Conservation (phyloP, 1,140 invertebrate genomes). For the Rhyacophila brunnea region DNA sequence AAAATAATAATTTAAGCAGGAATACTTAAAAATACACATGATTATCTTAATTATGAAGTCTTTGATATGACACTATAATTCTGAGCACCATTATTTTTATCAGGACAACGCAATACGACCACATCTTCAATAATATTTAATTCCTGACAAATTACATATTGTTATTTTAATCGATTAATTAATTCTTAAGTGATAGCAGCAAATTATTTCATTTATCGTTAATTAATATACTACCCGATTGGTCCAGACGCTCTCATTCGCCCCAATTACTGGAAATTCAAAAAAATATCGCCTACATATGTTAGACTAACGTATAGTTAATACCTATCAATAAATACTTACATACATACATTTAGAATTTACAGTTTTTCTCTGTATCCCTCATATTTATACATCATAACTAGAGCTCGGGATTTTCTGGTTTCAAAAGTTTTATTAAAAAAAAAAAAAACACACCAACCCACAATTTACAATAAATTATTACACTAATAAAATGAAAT, state of each 20-base stretch:
- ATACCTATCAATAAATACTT: constrained; percentile 15
- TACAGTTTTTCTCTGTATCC: background rate
- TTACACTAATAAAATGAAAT: background rate
- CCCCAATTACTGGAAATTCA: constrained; percentile 22
- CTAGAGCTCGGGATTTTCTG: background rate
- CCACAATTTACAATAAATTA: background rate
- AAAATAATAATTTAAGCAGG: constrained; percentile 5
- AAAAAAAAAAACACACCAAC: background rate
- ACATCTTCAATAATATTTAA: constrained; percentile 19
- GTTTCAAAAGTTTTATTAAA: background rate
- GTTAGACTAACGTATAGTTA: background rate
- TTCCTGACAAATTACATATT: constrained; percentile 17
- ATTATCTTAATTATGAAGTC: constrained; percentile 15
- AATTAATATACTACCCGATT: constrained; percentile 19
- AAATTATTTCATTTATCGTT: constrained; percentile 11
- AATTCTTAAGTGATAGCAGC: constrained; percentile 16
- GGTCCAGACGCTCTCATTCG: constrained; percentile 22
- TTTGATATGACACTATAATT: constrained; percentile 36
- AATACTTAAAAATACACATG: background rate
- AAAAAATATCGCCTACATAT: constrained; percentile 10
- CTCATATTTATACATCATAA: constrained; percentile 1
- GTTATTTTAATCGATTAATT: constrained; percentile 8
- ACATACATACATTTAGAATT: constrained; percentile 17
- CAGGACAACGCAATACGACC: constrained; percentile 23
- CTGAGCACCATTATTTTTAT: constrained; percentile 30